Evolutionary conservation across 2,113 vertebrate species (phyloP), one percentile per base, ranked within the genome.

Genomic region (Caretta caretta): DNA sequence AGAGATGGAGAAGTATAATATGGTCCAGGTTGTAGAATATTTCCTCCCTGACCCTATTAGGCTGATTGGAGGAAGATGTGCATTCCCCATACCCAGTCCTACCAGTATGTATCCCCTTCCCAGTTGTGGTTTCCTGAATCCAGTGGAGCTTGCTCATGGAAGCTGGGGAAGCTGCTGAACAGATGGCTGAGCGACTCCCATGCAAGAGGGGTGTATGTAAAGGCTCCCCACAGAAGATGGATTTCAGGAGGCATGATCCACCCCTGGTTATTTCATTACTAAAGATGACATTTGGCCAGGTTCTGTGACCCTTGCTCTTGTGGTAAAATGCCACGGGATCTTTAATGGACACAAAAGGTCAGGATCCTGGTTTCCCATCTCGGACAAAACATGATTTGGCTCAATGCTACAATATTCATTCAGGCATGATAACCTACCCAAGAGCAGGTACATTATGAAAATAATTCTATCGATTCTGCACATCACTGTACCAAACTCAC

Each of bases 401-500:
- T 3, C 42, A 59, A 29, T 10, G 22, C 48, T 84, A 81, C 22
- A 83, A 31, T 54, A 87, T 42, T 38, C 86, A 48, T 93, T 29
- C 56, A 51, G 79, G 14, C 25, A 31, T 76, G 4, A 10, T n/a
- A 95, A 90, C 2, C 35, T 81, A 59, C 29, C 75, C 0, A 17
- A 93, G 25, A 31, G n/a, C 80, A 89, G 51, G 80, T 88, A 49
- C 56, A 72, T 89, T 80, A 59, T 62, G 84, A 72, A 72, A 72
- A 5, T 17, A 86, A 95, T 87, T 54, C n/a, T 51, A n/a, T 84
- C 69, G 90, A 95, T 81, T 89, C 90, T 97, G 93, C 54, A 72
- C 93, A 83, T 87, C 79, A 22, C 38, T 87, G 17, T 79, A 92
- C 10, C 51, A 92, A 93, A 83, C 6, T 10, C 92, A 51, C 56